phyloP scores from a whole-genome alignment of 1,140 invertebrate species.

The Halictus rubicundus region DNA sequence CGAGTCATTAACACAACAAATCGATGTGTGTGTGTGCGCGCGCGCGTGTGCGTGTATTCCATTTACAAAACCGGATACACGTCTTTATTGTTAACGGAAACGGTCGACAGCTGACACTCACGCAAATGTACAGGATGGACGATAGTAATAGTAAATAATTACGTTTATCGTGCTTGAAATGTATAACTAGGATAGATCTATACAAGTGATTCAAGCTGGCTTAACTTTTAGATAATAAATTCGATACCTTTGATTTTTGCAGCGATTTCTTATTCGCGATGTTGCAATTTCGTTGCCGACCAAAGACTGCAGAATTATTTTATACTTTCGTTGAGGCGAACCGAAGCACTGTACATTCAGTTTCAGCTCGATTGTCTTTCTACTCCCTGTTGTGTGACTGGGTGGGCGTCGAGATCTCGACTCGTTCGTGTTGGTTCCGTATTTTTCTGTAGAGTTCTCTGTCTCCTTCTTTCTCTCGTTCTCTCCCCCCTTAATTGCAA shows the following conservation, averaged over 20 bases:
- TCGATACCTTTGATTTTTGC: conserved; percentile 23
- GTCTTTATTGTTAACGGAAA: conserved; percentile 48
- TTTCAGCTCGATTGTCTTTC: conserved; percentile 41
- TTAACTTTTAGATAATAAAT: not conserved
- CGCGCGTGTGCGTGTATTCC: conserved; percentile 17
- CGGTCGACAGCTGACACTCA: conserved; percentile 37
- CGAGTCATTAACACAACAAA: conserved; percentile 16
- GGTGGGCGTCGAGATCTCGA: conserved; percentile 41
- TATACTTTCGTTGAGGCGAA: conserved; percentile 7
- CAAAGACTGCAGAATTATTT: not conserved
- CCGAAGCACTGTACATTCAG: conserved; percentile 21
- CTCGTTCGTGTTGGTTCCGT: conserved; percentile 42
- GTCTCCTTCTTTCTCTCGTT: conserved; percentile 32
- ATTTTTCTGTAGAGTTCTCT: conserved; percentile 38
- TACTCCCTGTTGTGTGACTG: conserved; percentile 34
- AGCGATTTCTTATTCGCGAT: not conserved
- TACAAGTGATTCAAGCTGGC: not conserved
- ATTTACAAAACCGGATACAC: conserved; percentile 29
- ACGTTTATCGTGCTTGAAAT: conserved; percentile 25
- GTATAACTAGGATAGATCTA: conserved; percentile 2
- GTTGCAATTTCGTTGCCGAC: not conserved
- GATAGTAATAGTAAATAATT: conserved; percentile 42
- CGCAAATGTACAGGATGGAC: conserved; percentile 27
- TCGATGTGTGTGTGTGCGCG: conserved; percentile 16
- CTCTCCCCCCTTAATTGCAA: conserved; percentile 41